Evolutionary conservation across 2,113 vertebrate species (phyloP).

Genomic region (Pseudonaja textilis): DNA sequence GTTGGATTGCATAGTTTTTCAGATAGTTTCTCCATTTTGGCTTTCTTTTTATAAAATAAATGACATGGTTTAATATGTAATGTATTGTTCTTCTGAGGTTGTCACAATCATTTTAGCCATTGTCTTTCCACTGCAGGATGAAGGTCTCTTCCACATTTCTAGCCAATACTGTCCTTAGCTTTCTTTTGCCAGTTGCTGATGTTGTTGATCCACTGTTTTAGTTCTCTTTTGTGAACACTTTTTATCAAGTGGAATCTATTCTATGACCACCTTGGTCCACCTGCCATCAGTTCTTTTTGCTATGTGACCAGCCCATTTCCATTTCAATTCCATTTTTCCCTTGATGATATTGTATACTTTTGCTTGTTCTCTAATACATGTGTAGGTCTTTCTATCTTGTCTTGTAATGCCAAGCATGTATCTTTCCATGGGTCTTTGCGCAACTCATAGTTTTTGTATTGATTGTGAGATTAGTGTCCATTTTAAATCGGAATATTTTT

Average conservation of each 20-base stretch:
- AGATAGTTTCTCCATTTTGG: not conserved
- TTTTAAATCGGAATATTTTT: not conserved
- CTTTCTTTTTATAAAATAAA: not conserved
- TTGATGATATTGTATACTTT: not conserved
- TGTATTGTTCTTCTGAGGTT: not conserved
- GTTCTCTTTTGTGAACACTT: not conserved
- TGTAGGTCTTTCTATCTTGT: not conserved
- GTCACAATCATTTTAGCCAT: not conserved
- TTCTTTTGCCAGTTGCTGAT: not conserved
- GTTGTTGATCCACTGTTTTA: not conserved
- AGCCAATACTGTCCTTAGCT: not conserved
- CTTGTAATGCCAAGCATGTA: not conserved
- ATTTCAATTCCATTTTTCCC: not conserved
- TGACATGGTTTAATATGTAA: not conserved
- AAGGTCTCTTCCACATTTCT: not conserved
- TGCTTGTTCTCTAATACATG: not conserved
- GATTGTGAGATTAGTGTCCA: not conserved
- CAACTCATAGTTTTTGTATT: not conserved
- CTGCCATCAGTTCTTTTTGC: not conserved
- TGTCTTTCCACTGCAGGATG: not conserved
- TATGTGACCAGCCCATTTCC: not conserved
- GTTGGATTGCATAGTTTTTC: not conserved
- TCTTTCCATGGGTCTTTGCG: not conserved
- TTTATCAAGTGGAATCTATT: not conserved
- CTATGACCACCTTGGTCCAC: not conserved